These are phyloP conservation scores for Phyllostomus discolor DNA, from an alignment of 2,113 vertebrate species.

Conservation along the genomic window DNA sequence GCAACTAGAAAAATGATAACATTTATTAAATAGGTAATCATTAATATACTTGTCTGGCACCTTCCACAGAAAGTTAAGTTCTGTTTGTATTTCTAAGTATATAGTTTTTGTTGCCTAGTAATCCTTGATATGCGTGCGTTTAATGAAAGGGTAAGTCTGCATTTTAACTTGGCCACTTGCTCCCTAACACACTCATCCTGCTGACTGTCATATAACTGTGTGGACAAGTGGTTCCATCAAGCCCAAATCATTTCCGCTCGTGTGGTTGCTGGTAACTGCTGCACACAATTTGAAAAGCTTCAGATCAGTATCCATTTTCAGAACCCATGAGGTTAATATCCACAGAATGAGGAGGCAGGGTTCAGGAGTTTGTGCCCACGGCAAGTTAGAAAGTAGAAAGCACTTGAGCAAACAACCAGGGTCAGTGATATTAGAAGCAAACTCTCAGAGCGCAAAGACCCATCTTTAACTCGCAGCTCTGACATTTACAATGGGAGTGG, in stretches of 20 bases:
- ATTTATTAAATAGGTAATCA: not conserved
- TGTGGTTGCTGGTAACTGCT: not conserved
- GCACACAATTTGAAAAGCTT: not conserved
- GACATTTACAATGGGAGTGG: not conserved
- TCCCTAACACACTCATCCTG: not conserved
- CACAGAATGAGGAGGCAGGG: not conserved
- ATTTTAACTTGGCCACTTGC: not conserved
- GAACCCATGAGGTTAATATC: not conserved
- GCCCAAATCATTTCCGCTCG: not conserved
- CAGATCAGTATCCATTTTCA: not conserved
- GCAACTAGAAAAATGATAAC: not conserved
- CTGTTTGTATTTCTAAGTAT: not conserved
- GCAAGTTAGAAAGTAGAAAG: not conserved
- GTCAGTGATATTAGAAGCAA: too few species aligned
- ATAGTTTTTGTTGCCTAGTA: not conserved
- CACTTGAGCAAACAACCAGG: not conserved
- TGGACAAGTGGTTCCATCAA: not conserved
- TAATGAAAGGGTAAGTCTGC: not conserved
- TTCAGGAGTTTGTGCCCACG: not conserved
- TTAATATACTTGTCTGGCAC: not conserved
- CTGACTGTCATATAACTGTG: not conserved
- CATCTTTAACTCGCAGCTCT: not conserved
- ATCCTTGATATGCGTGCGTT: not conserved
- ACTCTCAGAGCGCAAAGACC: not conserved
- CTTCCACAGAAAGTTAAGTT: not conserved